Base-by-base conservation (phyloP, 1,140 invertebrate genomes). In the Drosophila erecta region DNA sequence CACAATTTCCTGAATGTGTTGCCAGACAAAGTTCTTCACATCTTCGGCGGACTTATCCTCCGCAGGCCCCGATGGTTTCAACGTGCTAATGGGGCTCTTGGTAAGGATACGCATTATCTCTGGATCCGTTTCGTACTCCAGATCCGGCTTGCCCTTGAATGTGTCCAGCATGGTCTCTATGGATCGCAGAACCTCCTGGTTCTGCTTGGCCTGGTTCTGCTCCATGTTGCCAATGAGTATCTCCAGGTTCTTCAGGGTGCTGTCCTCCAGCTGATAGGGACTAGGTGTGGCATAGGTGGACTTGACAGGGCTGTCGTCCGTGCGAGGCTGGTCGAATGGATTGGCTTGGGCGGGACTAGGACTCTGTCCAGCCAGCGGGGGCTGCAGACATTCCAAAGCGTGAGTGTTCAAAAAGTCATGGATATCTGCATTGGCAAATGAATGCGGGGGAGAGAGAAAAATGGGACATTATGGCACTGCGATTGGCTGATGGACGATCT, bases 221-320 rank as follows among this genome's bases (percentile, higher is more conserved):
- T 92, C 92, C 81, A 92, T 92, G 58, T 87, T 92, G 8, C 90
- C 90, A 1, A 92, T 92, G 5, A 92, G 81, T n/a, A 81, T 85
- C 54, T 92, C 92, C 10, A 92, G 86, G 60, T 92, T 92, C 69
- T 92, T 92, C n/a, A 92, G 53, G 0, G 92, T 81, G 43, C 84
- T 81, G 30, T 91, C 90, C 17, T 91, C 90, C 55, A 91, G 7
- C 24, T 85, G 86, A 54, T 79, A 87, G 6, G 77, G 79, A 64
- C 83, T 90, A n/a, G 90, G 85, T 5, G 84, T 90, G 70, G 77
- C 86, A 54, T 85, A 90, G 24, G 85, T 51, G 22, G 85, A 90
- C 24, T 90, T 90, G 30, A 61, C 53, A 3, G 85, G 84, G 43
- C 35, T 86, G 14, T 87, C 83, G 27, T 84, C 71, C 1, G 35